These are phyloP conservation scores for Nyctibius bracteatus DNA, from an alignment of 2,113 vertebrate genomes.

Conservation along the genomic window DNA sequence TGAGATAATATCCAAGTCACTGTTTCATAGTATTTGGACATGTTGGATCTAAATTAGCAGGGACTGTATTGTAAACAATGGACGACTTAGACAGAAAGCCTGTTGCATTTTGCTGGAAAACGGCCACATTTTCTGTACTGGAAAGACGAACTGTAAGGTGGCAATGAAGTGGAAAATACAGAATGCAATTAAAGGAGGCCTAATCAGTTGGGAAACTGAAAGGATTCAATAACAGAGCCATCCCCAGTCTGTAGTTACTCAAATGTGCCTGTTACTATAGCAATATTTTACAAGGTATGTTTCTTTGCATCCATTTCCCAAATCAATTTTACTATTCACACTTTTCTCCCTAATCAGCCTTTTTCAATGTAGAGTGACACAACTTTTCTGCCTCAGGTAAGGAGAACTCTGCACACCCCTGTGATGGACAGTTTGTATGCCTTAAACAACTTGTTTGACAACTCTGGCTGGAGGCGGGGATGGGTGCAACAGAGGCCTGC, in stretches of 20 bases:
- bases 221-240: neutral
- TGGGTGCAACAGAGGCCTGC: no score
- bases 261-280: neutral
- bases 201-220: neutral
- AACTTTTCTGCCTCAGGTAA: neutral
- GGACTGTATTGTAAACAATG: neutral
- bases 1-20: neutral
- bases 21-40: neutral
- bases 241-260: neutral
- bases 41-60: neutral
- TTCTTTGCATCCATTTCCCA: neutral
- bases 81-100: neutral
- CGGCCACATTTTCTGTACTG: neutral
- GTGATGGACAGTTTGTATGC: no score
- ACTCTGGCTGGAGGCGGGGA: no score
- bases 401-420: neutral
- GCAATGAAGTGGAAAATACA: neutral
- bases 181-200: neutral
- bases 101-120: neutral
- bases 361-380: neutral
- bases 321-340: neutral
- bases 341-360: neutral
- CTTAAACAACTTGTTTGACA: no score
- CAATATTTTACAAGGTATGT: neutral
- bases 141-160: neutral